phyloP scores from a whole-genome alignment of 2,888 invertebrate genomes.

The Linyphia triangularis region DNA sequence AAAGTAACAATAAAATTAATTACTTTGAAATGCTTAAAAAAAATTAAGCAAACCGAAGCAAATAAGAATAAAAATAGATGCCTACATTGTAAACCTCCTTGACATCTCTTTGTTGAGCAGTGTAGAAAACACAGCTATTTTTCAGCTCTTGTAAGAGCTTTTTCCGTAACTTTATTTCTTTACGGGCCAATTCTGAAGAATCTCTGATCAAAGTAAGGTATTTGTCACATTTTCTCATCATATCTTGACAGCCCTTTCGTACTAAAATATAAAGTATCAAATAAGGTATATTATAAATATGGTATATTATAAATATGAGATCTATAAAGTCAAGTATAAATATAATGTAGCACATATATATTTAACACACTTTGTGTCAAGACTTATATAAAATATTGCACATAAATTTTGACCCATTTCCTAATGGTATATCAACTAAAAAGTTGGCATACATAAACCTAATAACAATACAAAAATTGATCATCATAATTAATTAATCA shows the following conservation, averaged over 20 bases:
- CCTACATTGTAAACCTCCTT: constrained; percentile 53
- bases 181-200: background rate
- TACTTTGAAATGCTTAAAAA: background rate
- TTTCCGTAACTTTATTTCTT: constrained; percentile 4
- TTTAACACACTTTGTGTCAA: too few species aligned
- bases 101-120: constrained; percentile 48
- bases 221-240: background rate
- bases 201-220: background rate
- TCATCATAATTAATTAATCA: too few species aligned
- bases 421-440: too few species aligned
- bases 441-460: too few species aligned
- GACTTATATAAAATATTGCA: too few species aligned
- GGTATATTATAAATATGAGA: background rate
- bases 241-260: background rate
- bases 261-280: constrained; percentile 7
- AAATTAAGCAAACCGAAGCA: background rate
- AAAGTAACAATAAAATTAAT: background rate
- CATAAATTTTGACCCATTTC: too few species aligned
- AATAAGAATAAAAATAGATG: background rate
- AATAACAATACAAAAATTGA: too few species aligned
- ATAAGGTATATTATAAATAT: background rate
- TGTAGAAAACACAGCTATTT: constrained; percentile 34
- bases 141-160: constrained; percentile 30
- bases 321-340: too few species aligned
- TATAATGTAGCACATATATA: too few species aligned